Conservation (phyloP, 35 echinoderm and acorn worm species). For the Nesometra sesokonis region DNA sequence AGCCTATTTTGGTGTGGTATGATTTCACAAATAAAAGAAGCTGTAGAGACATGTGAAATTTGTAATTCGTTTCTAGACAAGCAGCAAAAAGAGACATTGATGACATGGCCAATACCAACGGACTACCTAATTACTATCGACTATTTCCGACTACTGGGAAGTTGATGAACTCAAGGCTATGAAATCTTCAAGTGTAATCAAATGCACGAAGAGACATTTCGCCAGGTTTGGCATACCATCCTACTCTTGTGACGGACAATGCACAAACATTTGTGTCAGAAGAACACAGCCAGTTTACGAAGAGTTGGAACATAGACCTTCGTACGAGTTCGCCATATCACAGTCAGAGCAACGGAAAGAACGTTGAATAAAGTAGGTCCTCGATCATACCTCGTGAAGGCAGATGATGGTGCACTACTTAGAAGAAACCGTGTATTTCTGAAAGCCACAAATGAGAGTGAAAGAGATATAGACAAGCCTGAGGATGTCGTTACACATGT, state of each 20-base stretch:
- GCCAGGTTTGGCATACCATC: conserved; percentile 39
- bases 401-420: too few species aligned
- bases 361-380: conserved; percentile 6
- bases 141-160: background rate
- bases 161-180: background rate
- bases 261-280: conserved; percentile 32
- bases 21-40: background rate
- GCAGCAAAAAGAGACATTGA: background rate
- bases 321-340: conserved; percentile 20
- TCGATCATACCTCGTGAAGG: background rate
- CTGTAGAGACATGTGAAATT: background rate
- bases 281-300: conserved; percentile 9
- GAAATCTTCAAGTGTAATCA: background rate
- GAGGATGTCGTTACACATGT: too few species aligned
- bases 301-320: background rate
- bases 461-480: too few species aligned
- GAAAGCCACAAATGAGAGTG: too few species aligned
- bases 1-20: background rate
- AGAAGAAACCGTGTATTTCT: too few species aligned
- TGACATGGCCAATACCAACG: background rate
- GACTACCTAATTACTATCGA: background rate
- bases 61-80: background rate
- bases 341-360: conserved; percentile 17
- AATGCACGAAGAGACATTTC: conserved; percentile 5
- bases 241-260: conserved; percentile 40